These are phyloP conservation scores for Sciurus niger DNA, from an alignment of 2,113 vertebrate species.

Conservation along the genomic window DNA sequence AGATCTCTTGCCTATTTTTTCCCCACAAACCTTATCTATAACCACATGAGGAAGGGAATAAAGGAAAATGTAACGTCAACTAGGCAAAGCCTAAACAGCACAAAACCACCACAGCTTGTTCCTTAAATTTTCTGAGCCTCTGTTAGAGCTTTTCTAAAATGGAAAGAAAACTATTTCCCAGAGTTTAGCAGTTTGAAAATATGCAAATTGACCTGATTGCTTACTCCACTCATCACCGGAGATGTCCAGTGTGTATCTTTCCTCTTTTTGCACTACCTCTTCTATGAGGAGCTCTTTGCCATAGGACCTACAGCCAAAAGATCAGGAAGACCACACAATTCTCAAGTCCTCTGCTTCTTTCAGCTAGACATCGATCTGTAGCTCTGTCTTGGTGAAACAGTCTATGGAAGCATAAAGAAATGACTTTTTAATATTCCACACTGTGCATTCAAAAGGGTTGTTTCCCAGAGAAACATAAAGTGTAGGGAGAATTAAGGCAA, in stretches of 20 bases:
- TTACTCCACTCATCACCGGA: background rate
- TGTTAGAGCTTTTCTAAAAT: background rate
- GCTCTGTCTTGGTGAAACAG: background rate
- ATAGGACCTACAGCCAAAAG: rapidly evolving
- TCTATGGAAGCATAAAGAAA: background rate
- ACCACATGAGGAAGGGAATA: background rate
- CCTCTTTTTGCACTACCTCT: too few species aligned
- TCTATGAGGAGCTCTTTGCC: background rate
- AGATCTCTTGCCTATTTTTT: background rate
- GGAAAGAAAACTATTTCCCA: background rate
- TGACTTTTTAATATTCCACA: background rate
- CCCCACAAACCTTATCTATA: background rate
- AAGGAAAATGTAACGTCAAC: background rate
- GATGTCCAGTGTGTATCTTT: too few species aligned
- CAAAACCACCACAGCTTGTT: background rate
- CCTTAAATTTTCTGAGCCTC: background rate
- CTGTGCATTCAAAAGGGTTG: background rate
- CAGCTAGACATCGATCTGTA: background rate
- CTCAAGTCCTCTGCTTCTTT: background rate
- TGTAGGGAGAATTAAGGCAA: background rate
- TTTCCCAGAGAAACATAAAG: background rate
- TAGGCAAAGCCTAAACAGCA: background rate
- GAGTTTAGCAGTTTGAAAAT: background rate
- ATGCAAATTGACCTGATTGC: background rate
- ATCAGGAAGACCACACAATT: rapidly evolving